Evolutionary conservation across 2,113 vertebrate genomes (phyloP).

Genomic region (Etheostoma spectabile): DNA sequence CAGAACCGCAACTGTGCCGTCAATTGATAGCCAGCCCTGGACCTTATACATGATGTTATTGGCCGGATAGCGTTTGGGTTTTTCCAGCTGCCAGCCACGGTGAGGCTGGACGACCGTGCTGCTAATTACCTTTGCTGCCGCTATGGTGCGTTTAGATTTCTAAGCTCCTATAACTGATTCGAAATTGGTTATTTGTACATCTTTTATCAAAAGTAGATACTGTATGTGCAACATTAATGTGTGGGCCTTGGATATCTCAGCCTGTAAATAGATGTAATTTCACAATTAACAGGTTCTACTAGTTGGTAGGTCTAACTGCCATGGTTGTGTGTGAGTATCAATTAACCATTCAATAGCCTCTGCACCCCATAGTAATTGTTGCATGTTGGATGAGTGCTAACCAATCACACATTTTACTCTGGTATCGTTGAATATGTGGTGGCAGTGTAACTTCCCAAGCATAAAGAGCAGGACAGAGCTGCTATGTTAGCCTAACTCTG

Average conservation of each 20-base stretch:
- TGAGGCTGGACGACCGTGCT: too few relatives aligned
- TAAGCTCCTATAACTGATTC: too few relatives aligned
- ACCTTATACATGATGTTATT: too few relatives aligned
- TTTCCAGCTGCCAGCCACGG: too few relatives aligned
- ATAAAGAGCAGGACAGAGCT: not conserved
- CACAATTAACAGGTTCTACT: not conserved
- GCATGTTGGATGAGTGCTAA: not conserved
- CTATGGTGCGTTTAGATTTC: too few relatives aligned
- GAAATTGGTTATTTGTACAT: not conserved
- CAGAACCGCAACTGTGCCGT: too few relatives aligned
- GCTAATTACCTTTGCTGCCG: too few relatives aligned
- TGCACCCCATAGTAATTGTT: not conserved
- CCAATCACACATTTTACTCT: not conserved
- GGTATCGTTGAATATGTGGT: not conserved
- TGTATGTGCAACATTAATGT: not conserved
- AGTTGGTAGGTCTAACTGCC: not conserved
- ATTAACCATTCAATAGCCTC: not conserved
- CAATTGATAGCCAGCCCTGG: too few relatives aligned
- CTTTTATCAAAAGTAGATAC: not conserved
- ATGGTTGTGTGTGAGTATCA: not conserved
- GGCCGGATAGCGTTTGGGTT: too few relatives aligned
- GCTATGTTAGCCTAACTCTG: not conserved
- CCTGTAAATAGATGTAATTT: not conserved
- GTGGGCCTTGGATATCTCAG: not conserved
- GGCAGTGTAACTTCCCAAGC: not conserved